Percentiles rank a stretch among this genome's conserved stretches.
Evolutionary conservation across 2,113 vertebrate genomes (phyloP).

Genomic region (Felis chaus): DNA sequence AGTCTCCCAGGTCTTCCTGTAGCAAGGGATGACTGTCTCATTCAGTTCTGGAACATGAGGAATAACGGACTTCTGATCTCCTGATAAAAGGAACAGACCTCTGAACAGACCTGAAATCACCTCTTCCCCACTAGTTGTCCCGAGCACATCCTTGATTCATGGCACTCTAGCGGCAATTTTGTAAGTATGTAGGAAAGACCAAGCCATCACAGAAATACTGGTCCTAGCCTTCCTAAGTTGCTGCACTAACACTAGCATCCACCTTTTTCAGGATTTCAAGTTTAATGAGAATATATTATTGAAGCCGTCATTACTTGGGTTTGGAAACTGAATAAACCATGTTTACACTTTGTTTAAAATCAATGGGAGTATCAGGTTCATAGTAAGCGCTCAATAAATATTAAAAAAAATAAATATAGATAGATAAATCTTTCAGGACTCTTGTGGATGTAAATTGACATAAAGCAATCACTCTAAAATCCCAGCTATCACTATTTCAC

Average conservation of each 20-base stretch:
- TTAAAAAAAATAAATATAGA: neutral
- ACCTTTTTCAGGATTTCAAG: neutral
- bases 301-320: neutral
- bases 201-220: neutral
- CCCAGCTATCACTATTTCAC: neutral
- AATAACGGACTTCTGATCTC: neutral
- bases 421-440: neutral
- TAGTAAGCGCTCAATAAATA: neutral
- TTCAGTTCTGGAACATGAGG: neutral
- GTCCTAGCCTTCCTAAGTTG: neutral
- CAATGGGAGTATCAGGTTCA: neutral
- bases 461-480: neutral
- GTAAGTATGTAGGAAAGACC: neutral
- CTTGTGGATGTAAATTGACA: neutral
- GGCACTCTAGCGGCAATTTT: neutral
- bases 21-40: neutral
- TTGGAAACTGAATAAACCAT: neutral
- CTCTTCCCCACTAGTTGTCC: neutral
- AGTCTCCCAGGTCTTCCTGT: neutral
- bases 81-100: neutral
- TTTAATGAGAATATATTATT: neutral
- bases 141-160: neutral
- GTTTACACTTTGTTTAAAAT: conserved; percentile 39
- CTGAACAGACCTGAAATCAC: too few relatives aligned
- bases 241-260: neutral